Evolutionary conservation across 2,888 invertebrate genomes (phyloP), one percentile per base, ranked within the genome.

Genomic region (Phalera bucephala): DNA sequence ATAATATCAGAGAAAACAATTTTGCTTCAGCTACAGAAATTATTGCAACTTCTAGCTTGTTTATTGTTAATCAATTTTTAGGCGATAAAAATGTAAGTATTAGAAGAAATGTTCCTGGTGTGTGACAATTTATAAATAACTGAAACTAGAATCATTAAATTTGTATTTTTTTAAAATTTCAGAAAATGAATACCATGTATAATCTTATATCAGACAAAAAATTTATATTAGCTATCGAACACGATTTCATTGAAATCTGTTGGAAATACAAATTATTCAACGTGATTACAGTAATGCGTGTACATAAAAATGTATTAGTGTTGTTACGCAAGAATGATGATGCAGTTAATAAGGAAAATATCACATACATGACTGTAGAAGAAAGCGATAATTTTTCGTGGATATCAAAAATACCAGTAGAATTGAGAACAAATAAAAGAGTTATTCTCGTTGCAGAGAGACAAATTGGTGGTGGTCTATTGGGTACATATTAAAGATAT

Each of bases 361-460:
- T 52, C 22, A 68, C 56, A 6, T 75, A 64, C 33, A 43, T 80
- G 31, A 59, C 64, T 9, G 61, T 77, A 19, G 47, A 48, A 26
- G 55, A 63, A 34, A 75, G 11, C 1, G 12, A 77, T 45, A 69
- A 63, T 39, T 76, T 76, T 27, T 59, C 63, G 26, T 80, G 80
- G 78, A 49, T 76, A 2, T 33, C 64, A 15, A 52, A 56, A 33
- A 48, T 76, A 6, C 52, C 64, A 51, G 50, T 39, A 29, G 72
- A 75, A 47, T 40, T 80, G 35, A 54, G 61, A 25, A 72, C 46
- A 36, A 57, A 64, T 14, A 61, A 63, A 40, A 59, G 54, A 20
- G 59, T 79, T 14, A 47, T 76, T 12, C 45, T 80, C 25, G 62
- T 80, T 15, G 75, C 75, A 2, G 72, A 79, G 29, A 64, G 46